Conservation (phyloP, 2,797 vertebrate genomes). For the Periophthalmus magnuspinnatus region DNA sequence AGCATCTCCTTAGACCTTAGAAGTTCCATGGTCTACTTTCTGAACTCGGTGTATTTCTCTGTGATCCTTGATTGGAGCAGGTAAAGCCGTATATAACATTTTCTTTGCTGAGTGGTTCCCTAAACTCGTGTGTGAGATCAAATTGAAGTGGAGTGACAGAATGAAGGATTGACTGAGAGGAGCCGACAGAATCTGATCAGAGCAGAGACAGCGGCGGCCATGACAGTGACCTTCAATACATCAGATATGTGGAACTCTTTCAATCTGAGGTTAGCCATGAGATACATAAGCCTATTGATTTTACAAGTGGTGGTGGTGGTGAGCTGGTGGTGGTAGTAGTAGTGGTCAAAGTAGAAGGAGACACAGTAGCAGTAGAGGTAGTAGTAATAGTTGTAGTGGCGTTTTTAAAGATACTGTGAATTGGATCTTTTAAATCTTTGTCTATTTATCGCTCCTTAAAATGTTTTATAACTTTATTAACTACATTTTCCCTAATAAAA, state of each 20-base stretch:
- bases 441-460: no score
- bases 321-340: not conserved
- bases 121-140: conserved; percentile 18
- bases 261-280: conserved; percentile 54
- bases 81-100: not conserved
- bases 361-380: not conserved
- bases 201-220: conserved; percentile 31
- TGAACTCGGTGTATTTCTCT: not conserved
- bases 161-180: conserved; percentile 39
- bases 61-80: not conserved
- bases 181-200: conserved; percentile 18
- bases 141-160: conserved; percentile 37
- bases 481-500: no score
- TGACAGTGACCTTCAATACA: conserved; percentile 61
- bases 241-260: conserved; percentile 34
- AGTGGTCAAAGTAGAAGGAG: not conserved
- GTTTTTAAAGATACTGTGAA: no score
- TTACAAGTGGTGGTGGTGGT: not conserved
- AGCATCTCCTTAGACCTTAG: no score
- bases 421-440: no score
- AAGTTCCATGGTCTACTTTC: not conserved
- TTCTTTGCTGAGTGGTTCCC: conserved; percentile 8
- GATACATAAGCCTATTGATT: conserved; percentile 12
- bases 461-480: no score
- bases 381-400: no score